These are phyloP conservation scores for Planococcus citri DNA, from an alignment of 1,140 invertebrate genomes.

Conservation along the genomic window DNA sequence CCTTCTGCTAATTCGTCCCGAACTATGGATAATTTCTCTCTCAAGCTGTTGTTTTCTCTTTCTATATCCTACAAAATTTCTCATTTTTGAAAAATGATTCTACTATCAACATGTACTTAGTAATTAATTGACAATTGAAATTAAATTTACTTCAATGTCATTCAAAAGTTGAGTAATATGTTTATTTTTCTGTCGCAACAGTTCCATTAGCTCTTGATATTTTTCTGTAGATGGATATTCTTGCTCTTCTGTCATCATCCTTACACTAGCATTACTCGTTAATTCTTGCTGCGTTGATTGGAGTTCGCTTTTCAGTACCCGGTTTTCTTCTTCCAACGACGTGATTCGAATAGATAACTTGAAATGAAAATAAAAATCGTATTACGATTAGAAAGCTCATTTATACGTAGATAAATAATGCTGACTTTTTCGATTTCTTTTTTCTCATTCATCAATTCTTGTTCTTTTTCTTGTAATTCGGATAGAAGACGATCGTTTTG, in stretches of 20 bases:
- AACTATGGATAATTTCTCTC: slow-evolving; percentile 42
- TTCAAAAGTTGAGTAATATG: slow-evolving; percentile 50
- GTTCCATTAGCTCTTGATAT: slow-evolving; percentile 40
- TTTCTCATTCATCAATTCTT: slow-evolving; percentile 29
- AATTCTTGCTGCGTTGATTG: slow-evolving; percentile 29
- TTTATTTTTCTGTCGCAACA: slow-evolving; percentile 46
- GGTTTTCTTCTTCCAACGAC: slow-evolving; percentile 39
- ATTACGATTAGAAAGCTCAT: not conserved
- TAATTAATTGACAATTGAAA: not conserved
- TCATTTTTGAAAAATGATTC: no score
- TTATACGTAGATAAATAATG: slow-evolving; percentile 22
- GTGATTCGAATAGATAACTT: slow-evolving; percentile 35
- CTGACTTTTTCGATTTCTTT: slow-evolving; percentile 36
- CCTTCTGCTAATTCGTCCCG: slow-evolving; percentile 51
- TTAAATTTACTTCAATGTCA: slow-evolving; percentile 45
- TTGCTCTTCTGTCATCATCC: slow-evolving; percentile 23
- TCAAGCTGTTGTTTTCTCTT: slow-evolving; percentile 48
- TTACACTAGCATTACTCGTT: slow-evolving; percentile 15
- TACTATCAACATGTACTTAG: slow-evolving; percentile 3
- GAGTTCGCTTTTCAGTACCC: slow-evolving; percentile 36
- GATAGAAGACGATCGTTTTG: slow-evolving; percentile 29
- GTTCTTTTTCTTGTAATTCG: slow-evolving; percentile 29
- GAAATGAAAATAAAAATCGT: not conserved
- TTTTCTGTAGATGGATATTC: slow-evolving; percentile 28
- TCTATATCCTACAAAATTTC: slow-evolving; percentile 40